Evolutionary conservation across 2,888 invertebrate genomes (phyloP).

Genomic region (Cremastobaeus sp.): DNA sequence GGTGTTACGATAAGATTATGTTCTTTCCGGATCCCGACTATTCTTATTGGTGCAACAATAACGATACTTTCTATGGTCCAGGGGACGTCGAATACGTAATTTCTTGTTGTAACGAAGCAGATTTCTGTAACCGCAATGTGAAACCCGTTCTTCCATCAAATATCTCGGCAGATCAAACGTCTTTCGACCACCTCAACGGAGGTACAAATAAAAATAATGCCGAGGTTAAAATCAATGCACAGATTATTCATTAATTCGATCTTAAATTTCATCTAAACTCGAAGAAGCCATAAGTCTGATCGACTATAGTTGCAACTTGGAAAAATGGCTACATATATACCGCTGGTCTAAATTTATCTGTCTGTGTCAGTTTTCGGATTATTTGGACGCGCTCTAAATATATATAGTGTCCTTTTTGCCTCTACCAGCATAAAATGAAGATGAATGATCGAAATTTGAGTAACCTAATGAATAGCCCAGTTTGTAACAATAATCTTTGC

Average conservation of each 20-base stretch:
- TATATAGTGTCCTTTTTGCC: no score
- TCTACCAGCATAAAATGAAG: no score
- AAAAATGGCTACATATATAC: constrained; percentile 5
- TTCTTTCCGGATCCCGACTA: constrained; percentile 75
- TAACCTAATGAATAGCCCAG: neutral
- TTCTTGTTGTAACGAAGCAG: constrained; percentile 87
- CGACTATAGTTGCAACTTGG: no score
- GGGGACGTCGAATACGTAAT: constrained; percentile 84
- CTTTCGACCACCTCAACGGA: constrained; percentile 73
- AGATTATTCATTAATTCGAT: constrained; percentile 34
- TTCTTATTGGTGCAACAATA: constrained; percentile 74
- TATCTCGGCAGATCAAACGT: constrained; percentile 66
- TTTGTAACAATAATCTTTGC: constrained; percentile 19
- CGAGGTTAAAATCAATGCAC: constrained; percentile 35
- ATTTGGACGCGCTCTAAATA: constrained; percentile 4
- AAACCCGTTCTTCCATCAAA: constrained; percentile 79
- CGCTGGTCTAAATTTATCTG: constrained; percentile 12
- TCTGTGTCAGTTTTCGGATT: constrained; percentile 16
- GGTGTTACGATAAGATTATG: constrained; percentile 76
- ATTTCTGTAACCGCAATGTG: constrained; percentile 87
- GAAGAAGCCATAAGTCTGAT: no score
- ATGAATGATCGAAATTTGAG: neutral
- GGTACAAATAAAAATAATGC: constrained; percentile 65
- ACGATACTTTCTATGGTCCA: constrained; percentile 70
- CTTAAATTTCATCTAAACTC: neutral